Evolutionary conservation across 2,888 invertebrate genomes (phyloP), one percentile per base, ranked within the genome.

Genomic region (Norana najaformis): DNA sequence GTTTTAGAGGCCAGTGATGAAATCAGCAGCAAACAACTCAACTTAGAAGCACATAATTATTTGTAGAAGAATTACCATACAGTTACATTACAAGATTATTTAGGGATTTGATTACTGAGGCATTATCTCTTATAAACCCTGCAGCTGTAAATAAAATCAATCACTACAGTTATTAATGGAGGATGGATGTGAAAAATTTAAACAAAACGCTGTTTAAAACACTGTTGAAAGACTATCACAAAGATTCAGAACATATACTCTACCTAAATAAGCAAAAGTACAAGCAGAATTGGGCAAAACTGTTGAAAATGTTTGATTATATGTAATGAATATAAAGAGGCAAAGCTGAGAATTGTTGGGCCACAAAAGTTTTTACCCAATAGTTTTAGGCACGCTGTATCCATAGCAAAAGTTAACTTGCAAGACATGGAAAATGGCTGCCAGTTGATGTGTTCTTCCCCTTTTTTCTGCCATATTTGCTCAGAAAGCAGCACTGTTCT

Each of bases 201-300:
- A 69, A 69, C n/a, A 69, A 69, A 69, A 11, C 11, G 1, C n/a
- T 8, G 30, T 69, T n/a, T n/a, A 69, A 69, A 69, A 69, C 69
- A 69, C n/a, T n/a, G 69, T n/a, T 69, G 30, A 69, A 69, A 69
- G 30, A 69, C n/a, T 30, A n/a, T 69, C 69, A n/a, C 16, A 1
- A 69, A 69, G n/a, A n/a, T 69, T 69, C 69, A 3, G n/a, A 30
- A 69, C n/a, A 69, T 69, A 69, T 69, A n/a, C n/a, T n/a, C n/a
- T n/a, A n/a, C n/a, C n/a, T n/a, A n/a, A n/a, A n/a, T n/a, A 69
- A 69, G 69, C 69, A n/a, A 41, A 69, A 69, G 69, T 69, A 69
- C n/a, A 30, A 69, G 30, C n/a, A n/a, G 30, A 30, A 69, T n/a
- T 69, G 69, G n/a, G 69, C n/a, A n/a, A 69, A 69, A 69, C 30